These are phyloP conservation scores for Miichthys miiuy DNA, from an alignment of 2,797 vertebrate genomes.

Conservation along the genomic window DNA sequence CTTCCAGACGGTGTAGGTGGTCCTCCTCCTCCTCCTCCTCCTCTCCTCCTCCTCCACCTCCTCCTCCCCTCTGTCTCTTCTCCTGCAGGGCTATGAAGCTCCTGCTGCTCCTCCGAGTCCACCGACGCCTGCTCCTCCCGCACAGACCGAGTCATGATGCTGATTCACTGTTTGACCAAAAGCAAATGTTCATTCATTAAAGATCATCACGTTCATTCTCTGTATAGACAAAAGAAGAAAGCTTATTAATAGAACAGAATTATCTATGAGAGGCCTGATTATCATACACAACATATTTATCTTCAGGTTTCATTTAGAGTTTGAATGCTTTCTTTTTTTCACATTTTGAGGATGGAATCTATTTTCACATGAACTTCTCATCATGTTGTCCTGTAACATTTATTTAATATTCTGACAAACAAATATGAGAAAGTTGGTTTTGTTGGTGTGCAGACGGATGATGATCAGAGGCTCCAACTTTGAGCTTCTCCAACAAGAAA, in stretches of 20 bases:
- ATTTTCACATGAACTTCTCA: neutral
- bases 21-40: conserved; percentile 89
- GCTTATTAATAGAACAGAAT: neutral
- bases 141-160: conserved; percentile 95
- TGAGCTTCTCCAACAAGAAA: too few species aligned
- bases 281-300: neutral
- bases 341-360: neutral
- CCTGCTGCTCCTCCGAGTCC: conserved; percentile 86
- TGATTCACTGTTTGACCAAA: conserved; percentile 64
- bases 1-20: conserved; percentile 79
- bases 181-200: neutral
- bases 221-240: neutral
- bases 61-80: conserved; percentile 41
- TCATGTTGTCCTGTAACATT: neutral
- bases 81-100: conserved; percentile 63
- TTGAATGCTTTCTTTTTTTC: neutral
- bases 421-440: neutral
- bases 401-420: neutral
- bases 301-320: neutral
- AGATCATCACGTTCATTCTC: neutral
- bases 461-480: too few species aligned
- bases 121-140: conserved; percentile 87
- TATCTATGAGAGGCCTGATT: neutral
- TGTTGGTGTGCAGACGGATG: neutral
- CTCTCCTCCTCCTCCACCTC: conserved; percentile 65